A percentile compares a stretch with the other conserved stretches of the same genome.
Conservation (phyloP, 2,888 invertebrate species). For the Seira musarum region DNA sequence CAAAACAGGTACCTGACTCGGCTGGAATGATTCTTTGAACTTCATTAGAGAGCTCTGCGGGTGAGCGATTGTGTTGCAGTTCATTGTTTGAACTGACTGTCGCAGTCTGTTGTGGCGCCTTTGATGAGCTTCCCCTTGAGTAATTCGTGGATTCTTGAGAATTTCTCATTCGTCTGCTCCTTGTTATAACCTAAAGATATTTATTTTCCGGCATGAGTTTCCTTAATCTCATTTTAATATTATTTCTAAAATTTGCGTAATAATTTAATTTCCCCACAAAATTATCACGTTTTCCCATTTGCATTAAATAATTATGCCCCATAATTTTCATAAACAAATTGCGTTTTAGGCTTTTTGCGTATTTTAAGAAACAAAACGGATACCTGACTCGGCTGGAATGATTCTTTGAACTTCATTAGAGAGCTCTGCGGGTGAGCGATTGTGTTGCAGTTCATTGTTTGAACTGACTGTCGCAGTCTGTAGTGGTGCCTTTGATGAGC, state of each 20-base stretch:
- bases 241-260: not conserved
- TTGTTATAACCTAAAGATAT: slow-evolving; percentile 61
- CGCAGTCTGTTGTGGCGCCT: slow-evolving; percentile 15
- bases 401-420: slow-evolving; percentile 67
- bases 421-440: slow-evolving; percentile 62
- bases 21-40: slow-evolving; percentile 67
- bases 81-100: slow-evolving; percentile 48
- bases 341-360: not conserved
- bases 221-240: no score
- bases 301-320: not conserved
- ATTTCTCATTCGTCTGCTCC: slow-evolving; percentile 59
- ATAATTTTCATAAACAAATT: no score
- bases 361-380: not conserved
- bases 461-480: slow-evolving; percentile 36
- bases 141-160: slow-evolving; percentile 38
- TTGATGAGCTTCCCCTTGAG: slow-evolving; percentile 28
- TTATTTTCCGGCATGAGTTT: no score
- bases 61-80: slow-evolving; percentile 54
- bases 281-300: not conserved
- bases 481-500: slow-evolving; percentile 23
- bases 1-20: slow-evolving; percentile 61
- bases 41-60: slow-evolving; percentile 65
- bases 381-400: slow-evolving; percentile 67
- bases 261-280: not conserved
- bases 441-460: slow-evolving; percentile 46